Percentiles rank a stretch among this genome's conserved stretches.
Evolutionary conservation across 2,113 vertebrate species (phyloP).

Genomic region (Triplophysa siluroides): DNA sequence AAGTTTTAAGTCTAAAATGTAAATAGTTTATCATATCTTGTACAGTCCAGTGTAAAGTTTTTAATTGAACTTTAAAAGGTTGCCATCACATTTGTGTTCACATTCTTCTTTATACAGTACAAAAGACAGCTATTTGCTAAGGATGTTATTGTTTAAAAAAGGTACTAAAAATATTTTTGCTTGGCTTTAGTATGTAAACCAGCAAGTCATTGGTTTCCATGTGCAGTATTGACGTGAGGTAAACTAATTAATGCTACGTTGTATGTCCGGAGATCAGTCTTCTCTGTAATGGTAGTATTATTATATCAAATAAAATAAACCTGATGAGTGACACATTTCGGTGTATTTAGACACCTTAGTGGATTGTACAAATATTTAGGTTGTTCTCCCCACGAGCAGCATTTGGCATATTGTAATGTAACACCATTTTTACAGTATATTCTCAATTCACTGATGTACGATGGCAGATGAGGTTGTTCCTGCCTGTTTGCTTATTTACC

Average conservation of each 20-base stretch:
- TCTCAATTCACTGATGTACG: slow-evolving; percentile 76
- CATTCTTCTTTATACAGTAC: slow-evolving; percentile 91
- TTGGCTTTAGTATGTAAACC: slow-evolving; percentile 93
- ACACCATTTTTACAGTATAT: slow-evolving; percentile 85
- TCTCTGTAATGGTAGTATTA: slow-evolving; percentile 89
- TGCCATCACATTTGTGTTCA: slow-evolving; percentile 94
- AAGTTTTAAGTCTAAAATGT: slow-evolving; percentile 99
- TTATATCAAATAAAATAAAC: slow-evolving; percentile 84
- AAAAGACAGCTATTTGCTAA: slow-evolving; percentile 88
- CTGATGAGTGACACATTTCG: slow-evolving; percentile 82
- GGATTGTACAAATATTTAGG: slow-evolving; percentile 77
- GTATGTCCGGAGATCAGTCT: slow-evolving; percentile 87
- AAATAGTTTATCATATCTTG: slow-evolving; percentile 99
- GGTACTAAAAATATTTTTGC: slow-evolving; percentile 77
- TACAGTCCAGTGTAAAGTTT: slow-evolving; percentile 99
- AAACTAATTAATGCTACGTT: slow-evolving; percentile 90
- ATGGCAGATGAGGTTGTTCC: slow-evolving; percentile 83
- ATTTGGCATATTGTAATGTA: slow-evolving; percentile 86
- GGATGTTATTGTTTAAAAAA: slow-evolving; percentile 80
- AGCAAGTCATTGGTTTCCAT: slow-evolving; percentile 92
- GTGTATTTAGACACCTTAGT: slow-evolving; percentile 84
- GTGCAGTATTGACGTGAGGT: slow-evolving; percentile 99
- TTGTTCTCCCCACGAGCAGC: slow-evolving; percentile 83
- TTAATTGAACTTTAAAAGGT: slow-evolving; percentile 98
- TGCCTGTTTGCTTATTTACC: slow-evolving; percentile 99